Evolutionary conservation across 2,888 invertebrate genomes (phyloP).

Genomic region (Sinotaia quadrata): DNA sequence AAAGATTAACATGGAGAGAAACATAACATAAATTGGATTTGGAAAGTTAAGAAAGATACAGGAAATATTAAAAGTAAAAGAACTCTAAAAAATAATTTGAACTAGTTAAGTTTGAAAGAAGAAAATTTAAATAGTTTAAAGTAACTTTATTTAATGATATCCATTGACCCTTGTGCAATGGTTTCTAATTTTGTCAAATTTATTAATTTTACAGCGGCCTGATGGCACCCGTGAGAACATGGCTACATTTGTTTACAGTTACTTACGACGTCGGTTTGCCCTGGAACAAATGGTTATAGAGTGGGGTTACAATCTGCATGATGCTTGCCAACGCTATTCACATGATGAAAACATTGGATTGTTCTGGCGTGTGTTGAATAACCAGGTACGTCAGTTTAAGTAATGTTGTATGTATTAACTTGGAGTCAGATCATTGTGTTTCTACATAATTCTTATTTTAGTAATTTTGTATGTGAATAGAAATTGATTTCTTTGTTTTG

Average conservation of each 20-base stretch:
- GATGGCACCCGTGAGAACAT: conserved; percentile 61
- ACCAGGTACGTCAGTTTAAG: too few species aligned
- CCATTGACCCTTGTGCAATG: neutral
- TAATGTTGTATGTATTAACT: too few species aligned
- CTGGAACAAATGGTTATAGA: conserved; percentile 67
- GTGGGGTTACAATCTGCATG: conserved; percentile 71
- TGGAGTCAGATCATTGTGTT: too few species aligned
- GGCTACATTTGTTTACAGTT: conserved; percentile 64
- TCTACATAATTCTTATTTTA: too few species aligned
- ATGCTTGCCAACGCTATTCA: conserved; percentile 66
- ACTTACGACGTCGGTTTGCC: conserved; percentile 62
- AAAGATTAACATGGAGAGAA: too few species aligned
- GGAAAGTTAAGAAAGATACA: too few species aligned
- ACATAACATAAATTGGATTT: too few species aligned
- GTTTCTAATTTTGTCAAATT: neutral
- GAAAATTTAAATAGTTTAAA: neutral
- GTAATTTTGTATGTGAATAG: too few species aligned
- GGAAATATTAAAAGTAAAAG: too few species aligned
- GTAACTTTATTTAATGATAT: neutral
- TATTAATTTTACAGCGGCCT: conserved; percentile 46
- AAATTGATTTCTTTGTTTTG: too few species aligned
- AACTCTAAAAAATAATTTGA: too few species aligned
- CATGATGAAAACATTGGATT: conserved; percentile 67
- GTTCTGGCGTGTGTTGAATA: conserved; percentile 65
- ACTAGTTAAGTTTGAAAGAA: neutral